Conservation (phyloP, 2,888 invertebrate species). For the Standfussiana lucernea region DNA sequence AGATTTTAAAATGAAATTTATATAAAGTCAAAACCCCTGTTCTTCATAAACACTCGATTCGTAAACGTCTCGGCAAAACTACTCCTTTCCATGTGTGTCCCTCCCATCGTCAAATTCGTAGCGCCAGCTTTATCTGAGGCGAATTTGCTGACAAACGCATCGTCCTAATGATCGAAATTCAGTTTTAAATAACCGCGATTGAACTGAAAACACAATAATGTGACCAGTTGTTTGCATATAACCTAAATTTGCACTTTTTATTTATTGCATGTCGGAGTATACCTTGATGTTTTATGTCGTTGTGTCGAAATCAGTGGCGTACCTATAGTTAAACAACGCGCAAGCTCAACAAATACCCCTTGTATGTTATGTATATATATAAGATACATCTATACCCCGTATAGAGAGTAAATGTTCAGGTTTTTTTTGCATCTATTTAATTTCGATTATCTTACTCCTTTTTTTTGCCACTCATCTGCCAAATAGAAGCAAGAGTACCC, state of each 20-base stretch:
- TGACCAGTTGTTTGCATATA: conserved; percentile 28
- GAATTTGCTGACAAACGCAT: neutral
- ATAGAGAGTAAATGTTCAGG: neutral
- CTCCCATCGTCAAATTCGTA: neutral
- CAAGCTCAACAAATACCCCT: neutral
- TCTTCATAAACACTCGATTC: neutral
- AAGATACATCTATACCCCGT: neutral
- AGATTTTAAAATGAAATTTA: conserved; percentile 1
- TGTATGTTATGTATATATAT: neutral
- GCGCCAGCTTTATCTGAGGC: neutral
- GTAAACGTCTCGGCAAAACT: conserved; percentile 2
- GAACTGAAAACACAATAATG: conserved; percentile 17
- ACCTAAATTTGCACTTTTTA: conserved; percentile 34
- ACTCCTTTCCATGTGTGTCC: neutral
- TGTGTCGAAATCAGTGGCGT: conserved; percentile 40
- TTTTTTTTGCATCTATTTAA: neutral
- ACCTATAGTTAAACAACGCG: conserved; percentile 3
- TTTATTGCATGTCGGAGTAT: conserved; percentile 37
- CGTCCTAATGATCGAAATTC: neutral
- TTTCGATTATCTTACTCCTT: neutral
- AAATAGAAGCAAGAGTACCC: neutral
- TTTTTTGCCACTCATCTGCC: neutral
- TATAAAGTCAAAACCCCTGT: conserved; percentile 13
- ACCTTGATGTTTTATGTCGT: conserved; percentile 23
- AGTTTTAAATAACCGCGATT: neutral